Base-by-base conservation (phyloP, 2,888 invertebrate species). In the Leucoma salicis region DNA sequence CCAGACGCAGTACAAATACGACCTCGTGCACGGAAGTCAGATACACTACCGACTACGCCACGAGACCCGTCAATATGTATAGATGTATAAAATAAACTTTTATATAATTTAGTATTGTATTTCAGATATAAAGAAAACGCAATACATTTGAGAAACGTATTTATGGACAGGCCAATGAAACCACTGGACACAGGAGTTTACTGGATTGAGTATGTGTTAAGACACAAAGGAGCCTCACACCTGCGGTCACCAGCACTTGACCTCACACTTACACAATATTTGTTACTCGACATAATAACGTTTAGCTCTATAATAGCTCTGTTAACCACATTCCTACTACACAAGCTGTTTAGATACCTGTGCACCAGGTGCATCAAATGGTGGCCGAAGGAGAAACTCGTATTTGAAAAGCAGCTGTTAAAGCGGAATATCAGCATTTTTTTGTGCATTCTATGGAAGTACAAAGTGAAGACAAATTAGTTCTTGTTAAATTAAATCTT, bases 201-300 rank as follows among this genome's bases (percentile, higher is more conserved):
- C 72, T 93, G 93, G 93, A 88, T 91, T 35, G 93, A 93, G 67
- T 92, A 93, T 53, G 91, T 93, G 0, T 70, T 92, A 5, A 84
- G 92, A 25, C 91, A 92, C 55, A 87, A 90, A 41, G 92, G 92
- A 0, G 91, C 91, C 0, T 53, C 69, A 1, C 91, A 91, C 45
- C 49, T 92, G 15, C 75, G 89, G 28, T 90, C 89, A n/a, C 85
- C 90, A 0, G 90, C 90, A 0, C 70, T 88, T 1, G 88, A 91
- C 42, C 69, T 92, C 11, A 64, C 82, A 0, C 72, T 81, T 48
- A 70, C 84, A 18, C 91, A 92, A 82, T 78, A 84, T 57, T 60
- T 86, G 13, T 64, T 90, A 35, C 57, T 90, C 44, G 90, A 90
- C 46, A 71, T 90, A 34, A 60, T 82, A 50, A 71, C 74, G 7